Base-by-base conservation (phyloP, 2,888 invertebrate genomes). In the Bombyx huttoni region DNA sequence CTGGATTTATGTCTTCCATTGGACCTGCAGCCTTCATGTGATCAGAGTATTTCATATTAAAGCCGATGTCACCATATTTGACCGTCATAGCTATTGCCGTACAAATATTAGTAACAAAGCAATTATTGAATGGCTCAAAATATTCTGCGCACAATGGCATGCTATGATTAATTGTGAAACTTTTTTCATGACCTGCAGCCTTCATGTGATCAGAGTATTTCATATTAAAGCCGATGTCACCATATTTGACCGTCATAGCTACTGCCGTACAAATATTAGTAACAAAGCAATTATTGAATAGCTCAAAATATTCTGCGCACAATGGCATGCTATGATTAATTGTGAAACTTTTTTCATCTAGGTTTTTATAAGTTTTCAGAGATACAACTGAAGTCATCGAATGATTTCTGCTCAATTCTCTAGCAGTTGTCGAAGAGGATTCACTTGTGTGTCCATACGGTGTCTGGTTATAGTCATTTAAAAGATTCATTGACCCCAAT, bases 211-310 rank as follows among this genome's bases (percentile, higher is more conserved):
- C 77, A 0, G 68, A 59, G 59, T 81, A 85, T 52, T 71, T 73
- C 7, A 56, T 47, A 67, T 81, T 73, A 51, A 74, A 77, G 0
- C 85, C 86, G 52, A 83, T 75, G 67, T 86, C 85, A 1, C 82
- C 87, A 9, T 64, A 65, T 46, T 70, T 59, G 0, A 64, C 65
- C 1, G 69, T 67, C 84, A 83, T 84, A 0, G 68, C 63, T 0
- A 70, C 60, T 3, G 54, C 56, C 35, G 69, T 67, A 2, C 54
- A 35, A 2, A 9, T 52, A 13, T 48, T 54, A 34, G 54, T 54
- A 34, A 47, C 40, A 8, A 24, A 10, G 50, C 56, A 49, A 50
- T 58, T 53, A 51, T 50, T 62, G 54, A 84, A 83, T 12, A 83
- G 52, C n/a, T 70, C 64, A 0, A 69, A 45, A 60, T 68, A 77